Evolutionary conservation across 2,888 invertebrate genomes (phyloP).

Genomic region (Apamea sordens): DNA sequence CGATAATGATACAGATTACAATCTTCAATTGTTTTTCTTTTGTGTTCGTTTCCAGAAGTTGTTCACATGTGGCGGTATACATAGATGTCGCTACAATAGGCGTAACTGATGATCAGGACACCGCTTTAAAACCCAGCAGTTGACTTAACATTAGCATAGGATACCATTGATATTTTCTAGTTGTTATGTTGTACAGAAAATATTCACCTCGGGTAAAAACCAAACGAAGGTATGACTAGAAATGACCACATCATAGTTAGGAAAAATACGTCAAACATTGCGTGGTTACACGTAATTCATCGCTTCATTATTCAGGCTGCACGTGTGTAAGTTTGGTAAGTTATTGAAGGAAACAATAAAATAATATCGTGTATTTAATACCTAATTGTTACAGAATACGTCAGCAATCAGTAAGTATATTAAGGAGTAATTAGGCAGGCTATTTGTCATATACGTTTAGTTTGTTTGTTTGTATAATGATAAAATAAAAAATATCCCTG

Average conservation of each 20-base stretch:
- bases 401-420: background rate
- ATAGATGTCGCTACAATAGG: background rate
- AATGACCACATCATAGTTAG: slow-evolving; percentile 15
- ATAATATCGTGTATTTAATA: slow-evolving; percentile 25
- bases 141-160: background rate
- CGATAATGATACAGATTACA: background rate
- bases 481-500: too few species aligned
- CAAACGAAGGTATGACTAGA: slow-evolving; percentile 8
- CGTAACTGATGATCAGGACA: background rate
- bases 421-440: background rate
- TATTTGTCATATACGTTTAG: background rate
- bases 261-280: slow-evolving; percentile 18
- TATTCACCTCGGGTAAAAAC: slow-evolving; percentile 16
- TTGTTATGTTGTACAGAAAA: background rate
- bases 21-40: background rate
- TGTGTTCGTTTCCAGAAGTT: background rate
- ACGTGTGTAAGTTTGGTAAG: background rate
- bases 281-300: slow-evolving; percentile 16
- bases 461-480: background rate
- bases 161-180: background rate
- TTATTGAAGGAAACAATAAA: slow-evolving; percentile 8
- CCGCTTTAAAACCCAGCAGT: background rate
- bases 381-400: slow-evolving; percentile 16
- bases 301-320: background rate
- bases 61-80: background rate